Conservation (phyloP, 2,888 invertebrate species). For the Pyrgus malvae region DNA sequence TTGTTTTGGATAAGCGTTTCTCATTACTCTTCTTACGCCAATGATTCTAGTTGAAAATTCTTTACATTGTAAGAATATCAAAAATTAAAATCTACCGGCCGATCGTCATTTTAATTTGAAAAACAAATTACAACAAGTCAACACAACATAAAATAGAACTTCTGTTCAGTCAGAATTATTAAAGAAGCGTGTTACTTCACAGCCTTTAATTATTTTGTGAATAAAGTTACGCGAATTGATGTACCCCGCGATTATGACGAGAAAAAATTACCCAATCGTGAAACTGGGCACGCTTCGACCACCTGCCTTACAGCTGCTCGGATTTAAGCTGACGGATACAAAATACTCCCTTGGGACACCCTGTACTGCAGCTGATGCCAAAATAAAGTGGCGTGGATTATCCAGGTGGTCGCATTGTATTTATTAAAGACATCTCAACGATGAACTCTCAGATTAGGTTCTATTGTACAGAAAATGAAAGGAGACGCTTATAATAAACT, state of each 20-base stretch:
- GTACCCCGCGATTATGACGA: slow-evolving; percentile 37
- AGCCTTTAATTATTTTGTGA: slow-evolving; percentile 18
- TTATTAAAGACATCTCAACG: slow-evolving; percentile 4
- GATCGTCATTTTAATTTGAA: background rate
- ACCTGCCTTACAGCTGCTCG: slow-evolving; percentile 73
- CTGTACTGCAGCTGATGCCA: slow-evolving; percentile 59
- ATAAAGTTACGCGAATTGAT: slow-evolving; percentile 12
- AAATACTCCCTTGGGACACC: slow-evolving; percentile 59
- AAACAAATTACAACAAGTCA: background rate
- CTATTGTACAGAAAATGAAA: background rate
- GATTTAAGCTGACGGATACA: slow-evolving; percentile 64
- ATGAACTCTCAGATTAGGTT: background rate
- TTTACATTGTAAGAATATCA: too few species aligned
- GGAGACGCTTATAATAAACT: too few species aligned
- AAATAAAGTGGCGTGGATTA: slow-evolving; percentile 38
- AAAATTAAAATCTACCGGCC: too few species aligned
- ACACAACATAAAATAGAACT: too few species aligned
- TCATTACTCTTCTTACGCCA: background rate
- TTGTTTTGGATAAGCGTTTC: slow-evolving; percentile 13
- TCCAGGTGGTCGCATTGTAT: slow-evolving; percentile 34
- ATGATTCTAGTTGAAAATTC: too few species aligned
- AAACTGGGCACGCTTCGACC: slow-evolving; percentile 62
- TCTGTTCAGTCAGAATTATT: background rate
- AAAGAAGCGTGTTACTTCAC: background rate
- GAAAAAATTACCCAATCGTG: slow-evolving; percentile 44